Base-by-base conservation (phyloP, 2,797 vertebrate species). In the Poliocrania exsul region DNA sequence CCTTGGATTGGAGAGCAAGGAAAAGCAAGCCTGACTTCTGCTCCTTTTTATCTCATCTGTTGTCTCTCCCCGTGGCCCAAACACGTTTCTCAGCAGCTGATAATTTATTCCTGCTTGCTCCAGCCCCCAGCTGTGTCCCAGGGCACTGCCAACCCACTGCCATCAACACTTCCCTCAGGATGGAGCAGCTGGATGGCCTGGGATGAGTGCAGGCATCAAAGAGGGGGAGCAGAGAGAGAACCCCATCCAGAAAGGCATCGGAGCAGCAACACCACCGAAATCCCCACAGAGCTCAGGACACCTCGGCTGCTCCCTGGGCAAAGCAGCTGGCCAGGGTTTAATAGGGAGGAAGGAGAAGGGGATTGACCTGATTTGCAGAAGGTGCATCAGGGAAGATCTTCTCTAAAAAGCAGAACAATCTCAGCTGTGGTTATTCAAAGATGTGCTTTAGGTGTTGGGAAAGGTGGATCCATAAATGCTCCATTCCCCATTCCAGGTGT, bases 401-500 rank as follows among this genome's bases (percentile, higher is more conserved):
- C 37, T 28, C 37, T 29, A 29, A 20, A 29, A 15, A 31, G 10
- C 16, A 42, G 9, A 21, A 7, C 13, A 10, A 3, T 29, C 19
- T 21, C 60, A 11, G 5, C 38, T 23, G 28, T 31, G 28, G 19
- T 19, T 61, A 20, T 29, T 14, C 3, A 40, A 29, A 29, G 18
- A 29, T 40, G 58, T 29, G 58, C 58, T 29, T 40, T 21, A 29
- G 13, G 40, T 40, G 28, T 15, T 18, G 42, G 42, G 31, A 64
- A 46, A 46, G 62, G 31, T 25, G 40, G 5, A 16, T n/a, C 29
- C 61, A 3, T 6, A 21, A 21, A 15, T n/a, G 40, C 40, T 64
- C 40, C 42, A 25, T 13, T 46, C 42, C 62, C 29, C 31, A 5
- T 8, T 9, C 40, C 29, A 2, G 2, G 9, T 1, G 6, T 2